A percentile compares a stretch with the other conserved stretches of the same genome.
Conservation (phyloP, 2,797 vertebrate species). For the Triplophysa yarkandensis region DNA sequence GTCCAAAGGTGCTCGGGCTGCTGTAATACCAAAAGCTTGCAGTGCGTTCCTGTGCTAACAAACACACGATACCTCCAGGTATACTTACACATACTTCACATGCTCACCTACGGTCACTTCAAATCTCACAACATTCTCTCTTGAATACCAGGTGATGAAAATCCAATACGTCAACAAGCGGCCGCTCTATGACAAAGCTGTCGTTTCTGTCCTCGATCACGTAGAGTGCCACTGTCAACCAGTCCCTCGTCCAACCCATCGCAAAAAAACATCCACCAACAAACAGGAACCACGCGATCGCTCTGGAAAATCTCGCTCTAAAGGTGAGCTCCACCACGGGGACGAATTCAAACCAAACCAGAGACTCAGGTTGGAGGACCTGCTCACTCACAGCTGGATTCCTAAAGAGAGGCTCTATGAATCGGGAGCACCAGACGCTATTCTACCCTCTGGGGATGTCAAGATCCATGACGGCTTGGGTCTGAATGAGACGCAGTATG, state of each 20-base stretch:
- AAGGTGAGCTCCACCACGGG: constrained; percentile 76
- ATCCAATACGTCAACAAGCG: constrained; percentile 85
- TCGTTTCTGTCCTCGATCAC: constrained; percentile 91
- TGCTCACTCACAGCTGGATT: constrained; percentile 57
- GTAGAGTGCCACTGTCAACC: constrained; percentile 90
- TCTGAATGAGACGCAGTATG: constrained; percentile 49
- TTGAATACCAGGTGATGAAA: constrained; percentile 85
- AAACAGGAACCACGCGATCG: constrained; percentile 62
- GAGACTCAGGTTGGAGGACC: constrained; percentile 69
- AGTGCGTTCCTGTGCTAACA: constrained; percentile 82
- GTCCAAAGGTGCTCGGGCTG: constrained; percentile 97
- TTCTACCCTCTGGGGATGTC: constrained; percentile 13
- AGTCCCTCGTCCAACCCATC: constrained; percentile 50
- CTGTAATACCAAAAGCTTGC: constrained; percentile 89
- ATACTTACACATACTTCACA: constrained; percentile 50
- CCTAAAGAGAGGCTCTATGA: constrained; percentile 50
- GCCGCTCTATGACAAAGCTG: constrained; percentile 81
- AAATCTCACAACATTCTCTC: background rate
- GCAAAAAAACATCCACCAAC: constrained; percentile 65
- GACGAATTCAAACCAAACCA: constrained; percentile 79
- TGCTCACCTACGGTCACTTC: background rate
- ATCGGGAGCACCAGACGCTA: background rate
- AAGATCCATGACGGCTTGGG: constrained; percentile 35
- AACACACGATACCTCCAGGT: constrained; percentile 79
- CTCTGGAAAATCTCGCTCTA: constrained; percentile 66